Base-by-base conservation (phyloP, 2,113 vertebrate genomes). In the Bujurquina vittata region DNA sequence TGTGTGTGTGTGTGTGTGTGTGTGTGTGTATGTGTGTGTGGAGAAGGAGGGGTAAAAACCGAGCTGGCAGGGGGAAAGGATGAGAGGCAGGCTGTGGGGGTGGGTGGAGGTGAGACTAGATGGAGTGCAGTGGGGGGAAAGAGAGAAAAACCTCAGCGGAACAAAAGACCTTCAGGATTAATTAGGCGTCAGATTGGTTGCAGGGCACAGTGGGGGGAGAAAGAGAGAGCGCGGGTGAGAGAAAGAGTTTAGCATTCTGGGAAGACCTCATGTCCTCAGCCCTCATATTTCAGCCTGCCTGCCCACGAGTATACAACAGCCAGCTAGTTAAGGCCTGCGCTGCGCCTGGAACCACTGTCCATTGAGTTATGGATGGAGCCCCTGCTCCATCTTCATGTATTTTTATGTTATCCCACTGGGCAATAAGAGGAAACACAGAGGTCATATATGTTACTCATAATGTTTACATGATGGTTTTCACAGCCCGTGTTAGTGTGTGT, bases 141-240 rank as follows among this genome's bases (percentile, higher is more conserved):
- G 88, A 91, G 88, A 88, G 89, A 86, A 83, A 93, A 94, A 85
- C 84, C 93, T 94, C 93, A 91, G 93, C 60, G 91, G 94, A 95
- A 95, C 93, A 94, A 95, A 95, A 95, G 93, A 94, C 94, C 95
- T 95, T 95, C 93, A 95, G 94, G 95, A 96, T 96, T 96, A 96
- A 96, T 96, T 95, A 95, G 94, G 92, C 93, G 92, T 95, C 94
- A 93, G 94, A 96, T 95, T 96, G 94, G 93, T 94, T 96, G 92
- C 89, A 91, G 95, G 93, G 94, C 91, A 91, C 84, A 54, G 84
- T 15, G 40, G 83, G 88, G 74, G 72, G 78, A 31, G 73, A 59
- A 58, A 49, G 17, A 4, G 65, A 57, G 63, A 46, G 81, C n/a
- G 74, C 2, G 65, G 43, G 54, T 20, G 80, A 80, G 85, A 72